These are phyloP conservation scores for Botia kubotai DNA, from an alignment of 2,797 vertebrate genomes.

Conservation along the genomic window DNA sequence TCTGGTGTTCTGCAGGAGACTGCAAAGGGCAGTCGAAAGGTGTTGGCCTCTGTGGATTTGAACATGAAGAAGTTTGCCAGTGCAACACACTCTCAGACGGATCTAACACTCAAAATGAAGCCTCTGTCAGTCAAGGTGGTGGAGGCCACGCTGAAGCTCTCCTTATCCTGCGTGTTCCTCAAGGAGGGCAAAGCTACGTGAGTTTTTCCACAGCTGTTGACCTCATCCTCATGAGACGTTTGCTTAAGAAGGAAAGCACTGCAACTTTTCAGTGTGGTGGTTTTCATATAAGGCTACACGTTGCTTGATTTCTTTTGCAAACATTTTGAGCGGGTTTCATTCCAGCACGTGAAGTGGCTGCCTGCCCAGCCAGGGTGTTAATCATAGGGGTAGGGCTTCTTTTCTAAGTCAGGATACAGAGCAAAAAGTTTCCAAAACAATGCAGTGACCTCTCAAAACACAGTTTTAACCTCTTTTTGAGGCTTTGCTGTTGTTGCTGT, in stretches of 20 bases:
- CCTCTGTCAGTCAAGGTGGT: slow-evolving; percentile 90
- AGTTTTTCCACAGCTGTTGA: slow-evolving; percentile 67
- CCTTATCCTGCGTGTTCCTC: slow-evolving; percentile 86
- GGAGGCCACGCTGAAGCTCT: slow-evolving; percentile 87
- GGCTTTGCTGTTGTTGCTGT: neutral
- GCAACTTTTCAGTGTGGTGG: neutral
- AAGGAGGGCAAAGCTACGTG: slow-evolving; percentile 92
- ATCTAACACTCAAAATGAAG: slow-evolving; percentile 85
- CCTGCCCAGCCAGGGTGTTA: neutral
- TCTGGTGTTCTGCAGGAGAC: slow-evolving; percentile 78
- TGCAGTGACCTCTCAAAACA: neutral
- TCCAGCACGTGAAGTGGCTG: slow-evolving; percentile 2
- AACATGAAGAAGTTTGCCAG: slow-evolving; percentile 87
- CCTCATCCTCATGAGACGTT: neutral
- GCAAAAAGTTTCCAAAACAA: slow-evolving; percentile 28
- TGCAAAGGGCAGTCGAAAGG: slow-evolving; percentile 87
- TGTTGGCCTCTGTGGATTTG: slow-evolving; percentile 85
- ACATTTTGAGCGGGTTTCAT: slow-evolving; percentile 16
- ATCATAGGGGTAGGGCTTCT: neutral
- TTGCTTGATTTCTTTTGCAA: neutral
- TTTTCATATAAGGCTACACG: neutral
- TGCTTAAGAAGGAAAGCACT: neutral
- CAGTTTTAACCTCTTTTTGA: neutral
- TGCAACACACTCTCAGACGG: slow-evolving; percentile 80
- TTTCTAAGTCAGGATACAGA: slow-evolving; percentile 17